A percentile compares a stretch with the other conserved stretches of the same genome.
Conservation (phyloP, 2,797 vertebrate species). For the Carapus acus region DNA sequence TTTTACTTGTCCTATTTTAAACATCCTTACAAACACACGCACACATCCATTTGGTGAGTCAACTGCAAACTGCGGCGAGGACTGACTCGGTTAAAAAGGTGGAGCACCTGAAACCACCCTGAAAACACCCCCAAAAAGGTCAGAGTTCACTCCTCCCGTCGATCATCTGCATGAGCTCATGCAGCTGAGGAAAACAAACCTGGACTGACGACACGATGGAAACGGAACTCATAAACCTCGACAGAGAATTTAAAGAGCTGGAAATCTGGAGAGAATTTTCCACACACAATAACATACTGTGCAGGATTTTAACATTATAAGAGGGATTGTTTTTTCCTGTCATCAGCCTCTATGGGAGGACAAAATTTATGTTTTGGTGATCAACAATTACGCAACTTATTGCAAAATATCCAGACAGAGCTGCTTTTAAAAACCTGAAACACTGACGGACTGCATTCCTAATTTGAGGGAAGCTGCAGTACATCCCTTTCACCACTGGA, state of each 20-base stretch:
- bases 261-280: conserved; percentile 1
- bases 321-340: neutral
- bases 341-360: too few species aligned
- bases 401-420: too few species aligned
- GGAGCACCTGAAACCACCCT: conserved; percentile 40
- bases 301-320: too few species aligned
- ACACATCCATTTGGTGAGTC: conserved; percentile 16
- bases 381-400: too few species aligned
- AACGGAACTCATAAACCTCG: conserved; percentile 16
- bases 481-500: conserved; percentile 34
- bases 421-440: too few species aligned
- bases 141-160: conserved; percentile 18
- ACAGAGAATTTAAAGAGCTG: conserved; percentile 3
- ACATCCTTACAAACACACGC: conserved; percentile 10
- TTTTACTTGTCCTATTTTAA: conserved; percentile 20
- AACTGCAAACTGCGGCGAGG: conserved; percentile 22
- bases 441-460: too few species aligned
- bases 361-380: too few species aligned
- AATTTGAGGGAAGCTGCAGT: conserved; percentile 30
- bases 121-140: conserved; percentile 31
- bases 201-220: conserved; percentile 5
- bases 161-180: conserved; percentile 12
- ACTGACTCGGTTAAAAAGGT: conserved; percentile 34
- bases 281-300: neutral
- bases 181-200: conserved; percentile 1